Conservation (phyloP, 2,113 vertebrate genomes). For the Chamaetylas fuelleborni region DNA sequence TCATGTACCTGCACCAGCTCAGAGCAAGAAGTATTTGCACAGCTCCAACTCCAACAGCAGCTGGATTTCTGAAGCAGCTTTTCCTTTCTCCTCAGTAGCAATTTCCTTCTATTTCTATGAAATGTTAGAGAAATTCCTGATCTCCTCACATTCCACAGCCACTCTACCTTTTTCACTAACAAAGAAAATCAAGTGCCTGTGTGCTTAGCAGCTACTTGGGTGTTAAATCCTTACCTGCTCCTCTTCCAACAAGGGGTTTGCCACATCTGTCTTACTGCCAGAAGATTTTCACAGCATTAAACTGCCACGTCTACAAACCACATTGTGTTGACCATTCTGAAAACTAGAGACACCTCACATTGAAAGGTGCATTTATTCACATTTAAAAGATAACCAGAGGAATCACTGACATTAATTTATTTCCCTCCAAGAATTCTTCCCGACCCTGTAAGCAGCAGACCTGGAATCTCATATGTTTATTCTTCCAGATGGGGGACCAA, state of each 20-base stretch:
- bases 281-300: not conserved
- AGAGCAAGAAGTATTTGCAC: not conserved
- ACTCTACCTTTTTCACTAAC: not conserved
- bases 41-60: not conserved
- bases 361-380: not conserved
- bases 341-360: not conserved
- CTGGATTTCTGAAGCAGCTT: not conserved
- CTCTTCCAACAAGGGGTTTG: not conserved
- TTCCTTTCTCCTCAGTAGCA: not conserved
- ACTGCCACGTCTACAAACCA: not conserved
- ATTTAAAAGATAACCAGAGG: not conserved
- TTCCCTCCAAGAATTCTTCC: not conserved
- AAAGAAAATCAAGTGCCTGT: not conserved
- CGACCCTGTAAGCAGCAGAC: not conserved
- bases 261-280: not conserved
- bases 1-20: not conserved
- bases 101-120: not conserved
- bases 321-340: not conserved
- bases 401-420: not conserved
- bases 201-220: accelerated
- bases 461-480: not conserved
- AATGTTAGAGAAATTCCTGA: not conserved
- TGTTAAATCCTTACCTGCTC: not conserved
- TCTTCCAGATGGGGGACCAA: not conserved
- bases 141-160: not conserved